Conservation (phyloP, 2,797 vertebrate genomes). For the Crenuchus spilurus region DNA sequence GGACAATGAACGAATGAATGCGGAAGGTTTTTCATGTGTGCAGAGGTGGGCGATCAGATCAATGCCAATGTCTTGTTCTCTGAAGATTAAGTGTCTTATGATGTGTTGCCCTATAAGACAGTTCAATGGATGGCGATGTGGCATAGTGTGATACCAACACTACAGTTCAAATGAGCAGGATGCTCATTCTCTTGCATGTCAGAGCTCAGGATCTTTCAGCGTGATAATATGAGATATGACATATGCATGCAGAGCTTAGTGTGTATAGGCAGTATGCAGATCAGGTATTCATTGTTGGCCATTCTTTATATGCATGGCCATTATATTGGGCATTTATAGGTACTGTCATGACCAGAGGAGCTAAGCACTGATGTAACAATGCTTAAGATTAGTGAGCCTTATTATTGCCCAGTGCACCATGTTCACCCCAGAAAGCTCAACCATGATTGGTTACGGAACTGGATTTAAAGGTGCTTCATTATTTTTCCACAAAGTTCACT, state of each 20-base stretch:
- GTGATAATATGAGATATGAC: background rate
- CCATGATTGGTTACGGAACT: too few species aligned
- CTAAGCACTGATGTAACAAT: background rate
- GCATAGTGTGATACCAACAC: conserved; percentile 16
- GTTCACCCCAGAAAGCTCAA: too few species aligned
- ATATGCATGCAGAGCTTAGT: background rate
- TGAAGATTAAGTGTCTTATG: conserved; percentile 25
- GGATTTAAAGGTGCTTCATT: too few species aligned
- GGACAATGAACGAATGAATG: conserved; percentile 8
- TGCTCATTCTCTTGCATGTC: conserved; percentile 4
- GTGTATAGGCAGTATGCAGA: background rate
- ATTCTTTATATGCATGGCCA: background rate
- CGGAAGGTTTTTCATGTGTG: conserved; percentile 2
- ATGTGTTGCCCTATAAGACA: background rate
- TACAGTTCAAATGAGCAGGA: conserved; percentile 23
- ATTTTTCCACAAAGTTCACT: too few species aligned
- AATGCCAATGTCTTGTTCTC: conserved; percentile 26
- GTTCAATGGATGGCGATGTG: conserved; percentile 21
- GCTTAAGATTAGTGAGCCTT: background rate
- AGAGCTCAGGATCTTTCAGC: conserved; percentile 33
- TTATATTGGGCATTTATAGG: background rate
- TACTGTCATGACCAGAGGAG: background rate
- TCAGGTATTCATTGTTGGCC: background rate
- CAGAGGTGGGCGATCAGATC: conserved; percentile 18
- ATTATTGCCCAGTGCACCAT: background rate